Evolutionary conservation across 2,797 vertebrate genomes (phyloP).

Genomic region (Hirundo rustica): DNA sequence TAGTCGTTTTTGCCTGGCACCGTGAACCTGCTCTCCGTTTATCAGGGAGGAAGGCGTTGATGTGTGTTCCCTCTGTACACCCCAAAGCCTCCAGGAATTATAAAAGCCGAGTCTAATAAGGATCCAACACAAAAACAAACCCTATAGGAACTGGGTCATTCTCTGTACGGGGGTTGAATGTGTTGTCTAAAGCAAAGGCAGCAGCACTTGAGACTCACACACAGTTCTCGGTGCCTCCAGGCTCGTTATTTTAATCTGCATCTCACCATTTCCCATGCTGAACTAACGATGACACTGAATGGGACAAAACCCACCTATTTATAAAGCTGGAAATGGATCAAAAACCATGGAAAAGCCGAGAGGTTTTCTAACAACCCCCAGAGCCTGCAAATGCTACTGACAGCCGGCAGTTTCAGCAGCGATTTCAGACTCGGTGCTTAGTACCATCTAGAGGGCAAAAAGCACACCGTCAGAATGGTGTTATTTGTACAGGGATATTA

Average conservation of each 20-base stretch:
- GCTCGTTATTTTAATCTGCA: constrained; percentile 37
- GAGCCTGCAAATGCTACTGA: neutral
- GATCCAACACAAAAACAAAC: neutral
- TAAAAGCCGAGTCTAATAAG: neutral
- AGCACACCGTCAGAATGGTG: neutral
- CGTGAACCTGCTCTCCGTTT: neutral
- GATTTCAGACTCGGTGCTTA: neutral
- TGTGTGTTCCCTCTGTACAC: neutral
- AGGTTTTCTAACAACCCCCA: neutral
- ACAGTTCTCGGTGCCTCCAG: neutral
- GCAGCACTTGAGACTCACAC: neutral
- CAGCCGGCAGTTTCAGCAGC: neutral
- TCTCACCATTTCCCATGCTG: neutral
- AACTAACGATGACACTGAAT: neutral
- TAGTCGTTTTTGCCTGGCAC: neutral
- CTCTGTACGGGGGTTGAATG: neutral
- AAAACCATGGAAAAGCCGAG: neutral
- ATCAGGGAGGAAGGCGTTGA: neutral
- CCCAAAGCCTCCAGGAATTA: neutral
- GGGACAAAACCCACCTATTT: constrained; percentile 11
- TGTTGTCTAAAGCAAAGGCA: constrained; percentile 19
- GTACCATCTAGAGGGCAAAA: constrained; percentile 50
- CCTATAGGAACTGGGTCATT: neutral
- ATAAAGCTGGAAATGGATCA: constrained; percentile 1
- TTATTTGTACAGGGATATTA: neutral